phyloP scores from a whole-genome alignment of 2,888 invertebrate genomes.

The Yponomeuta evonymella region DNA sequence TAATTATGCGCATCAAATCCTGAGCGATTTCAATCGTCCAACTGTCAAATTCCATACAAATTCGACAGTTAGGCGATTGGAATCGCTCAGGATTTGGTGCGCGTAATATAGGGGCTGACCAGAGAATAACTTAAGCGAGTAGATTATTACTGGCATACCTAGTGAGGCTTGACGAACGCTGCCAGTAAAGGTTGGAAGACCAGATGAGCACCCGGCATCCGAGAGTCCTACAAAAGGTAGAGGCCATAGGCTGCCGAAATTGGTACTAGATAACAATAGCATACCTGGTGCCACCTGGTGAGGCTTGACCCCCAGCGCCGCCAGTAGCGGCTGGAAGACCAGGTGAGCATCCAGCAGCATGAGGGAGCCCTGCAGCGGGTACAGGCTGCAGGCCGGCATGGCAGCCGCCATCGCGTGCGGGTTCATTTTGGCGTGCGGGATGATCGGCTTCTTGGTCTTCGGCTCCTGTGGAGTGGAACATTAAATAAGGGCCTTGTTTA shows the following conservation, averaged over 20 bases:
- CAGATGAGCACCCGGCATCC: slow-evolving; percentile 93
- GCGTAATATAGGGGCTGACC: too few relatives aligned
- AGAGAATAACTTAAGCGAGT: too few relatives aligned
- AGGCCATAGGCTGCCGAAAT: too few relatives aligned
- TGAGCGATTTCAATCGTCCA: too few relatives aligned
- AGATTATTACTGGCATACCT: too few relatives aligned
- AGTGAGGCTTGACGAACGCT: slow-evolving; percentile 67
- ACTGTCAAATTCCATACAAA: too few relatives aligned
- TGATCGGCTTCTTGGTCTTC: slow-evolving; percentile 65
- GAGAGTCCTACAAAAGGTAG: slow-evolving; percentile 65
- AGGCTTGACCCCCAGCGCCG: slow-evolving; percentile 93
- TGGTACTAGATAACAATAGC: too few relatives aligned
- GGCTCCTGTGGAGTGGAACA: slow-evolving; percentile 48
- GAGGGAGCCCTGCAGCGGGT: slow-evolving; percentile 88
- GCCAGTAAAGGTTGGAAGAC: slow-evolving; percentile 94
- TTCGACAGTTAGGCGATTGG: too few relatives aligned
- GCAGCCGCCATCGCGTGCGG: slow-evolving; percentile 54
- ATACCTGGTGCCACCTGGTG: slow-evolving; percentile 79
- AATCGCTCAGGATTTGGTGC: too few relatives aligned
- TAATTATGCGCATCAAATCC: too few relatives aligned
- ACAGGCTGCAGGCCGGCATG: slow-evolving; percentile 79
- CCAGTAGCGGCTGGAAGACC: slow-evolving; percentile 93
- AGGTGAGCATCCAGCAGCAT: slow-evolving; percentile 93
- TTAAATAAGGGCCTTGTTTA: too few relatives aligned
- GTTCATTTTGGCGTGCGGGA: slow-evolving; percentile 66